Conservation (phyloP, 2,113 vertebrate genomes). For the Cepphus grylle region DNA sequence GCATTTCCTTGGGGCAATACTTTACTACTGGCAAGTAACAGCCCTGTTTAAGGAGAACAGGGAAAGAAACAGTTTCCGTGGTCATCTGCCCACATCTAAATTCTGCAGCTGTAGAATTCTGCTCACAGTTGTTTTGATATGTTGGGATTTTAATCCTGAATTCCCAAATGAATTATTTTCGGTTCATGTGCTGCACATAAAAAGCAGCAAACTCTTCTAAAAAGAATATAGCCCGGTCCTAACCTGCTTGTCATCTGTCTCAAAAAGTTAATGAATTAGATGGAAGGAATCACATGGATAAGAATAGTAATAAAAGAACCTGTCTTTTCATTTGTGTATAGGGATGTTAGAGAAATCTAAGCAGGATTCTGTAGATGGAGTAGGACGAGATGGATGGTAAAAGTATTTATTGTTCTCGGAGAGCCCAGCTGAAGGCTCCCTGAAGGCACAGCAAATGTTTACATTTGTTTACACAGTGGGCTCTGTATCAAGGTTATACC, state of each 20-base stretch:
- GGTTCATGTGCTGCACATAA: neutral
- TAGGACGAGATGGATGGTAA: neutral
- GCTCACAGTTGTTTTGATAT: neutral
- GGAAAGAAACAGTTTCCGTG: neutral
- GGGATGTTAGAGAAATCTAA: neutral
- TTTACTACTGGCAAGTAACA: neutral
- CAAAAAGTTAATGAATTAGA: neutral
- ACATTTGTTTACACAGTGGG: neutral
- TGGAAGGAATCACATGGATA: neutral
- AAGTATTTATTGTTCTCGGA: neutral
- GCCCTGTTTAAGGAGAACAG: neutral
- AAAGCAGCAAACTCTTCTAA: neutral
- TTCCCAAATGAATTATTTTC: neutral
- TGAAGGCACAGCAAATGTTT: neutral
- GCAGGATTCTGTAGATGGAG: neutral
- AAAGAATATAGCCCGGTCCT: neutral
- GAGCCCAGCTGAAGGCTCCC: neutral
- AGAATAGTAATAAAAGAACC: neutral
- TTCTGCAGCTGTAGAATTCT: neutral
- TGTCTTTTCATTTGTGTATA: neutral
- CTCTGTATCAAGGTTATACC: neutral
- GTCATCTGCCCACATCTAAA: neutral
- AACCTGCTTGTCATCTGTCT: neutral
- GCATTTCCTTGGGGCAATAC: neutral
- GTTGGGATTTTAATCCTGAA: neutral